Evolutionary conservation across 2,888 invertebrate genomes (phyloP).

Genomic region (Phaedon cochleariae): DNA sequence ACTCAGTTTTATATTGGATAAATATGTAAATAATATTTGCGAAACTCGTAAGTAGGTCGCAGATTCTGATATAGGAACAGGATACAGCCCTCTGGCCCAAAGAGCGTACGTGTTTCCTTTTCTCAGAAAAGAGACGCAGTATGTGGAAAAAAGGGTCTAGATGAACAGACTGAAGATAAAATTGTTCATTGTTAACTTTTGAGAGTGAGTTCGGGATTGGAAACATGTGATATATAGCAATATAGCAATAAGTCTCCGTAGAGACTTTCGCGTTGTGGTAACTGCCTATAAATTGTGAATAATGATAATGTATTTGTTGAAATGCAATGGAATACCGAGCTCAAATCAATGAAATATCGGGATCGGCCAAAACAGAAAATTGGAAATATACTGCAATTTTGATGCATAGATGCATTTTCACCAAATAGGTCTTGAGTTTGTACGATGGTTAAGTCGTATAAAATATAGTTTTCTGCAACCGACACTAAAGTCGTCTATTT

Average conservation of each 20-base stretch:
- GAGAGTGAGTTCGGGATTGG: constrained; percentile 27
- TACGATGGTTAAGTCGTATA: too few species aligned
- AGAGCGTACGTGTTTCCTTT: constrained; percentile 17
- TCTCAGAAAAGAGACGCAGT: constrained; percentile 12
- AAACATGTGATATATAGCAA: constrained; percentile 8
- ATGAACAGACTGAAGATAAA: constrained; percentile 18
- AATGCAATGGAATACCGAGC: too few species aligned
- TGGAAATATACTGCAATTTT: too few species aligned
- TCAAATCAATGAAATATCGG: too few species aligned
- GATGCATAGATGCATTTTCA: too few species aligned
- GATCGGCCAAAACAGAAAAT: too few species aligned
- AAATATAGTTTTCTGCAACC: too few species aligned
- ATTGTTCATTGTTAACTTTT: constrained; percentile 32
- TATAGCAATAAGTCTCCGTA: constrained; percentile 17
- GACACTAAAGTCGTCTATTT: too few species aligned
- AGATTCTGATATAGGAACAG: constrained; percentile 1
- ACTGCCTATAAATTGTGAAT: constrained; percentile 6
- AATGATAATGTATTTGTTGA: too few species aligned
- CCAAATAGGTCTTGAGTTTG: too few species aligned
- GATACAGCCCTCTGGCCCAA: not conserved
- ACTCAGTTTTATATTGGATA: constrained; percentile 15
- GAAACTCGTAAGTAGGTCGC: constrained; percentile 25
- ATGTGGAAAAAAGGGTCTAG: constrained; percentile 10
- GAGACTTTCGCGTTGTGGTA: constrained; percentile 14
- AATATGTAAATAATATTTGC: constrained; percentile 32